Evolutionary conservation across 2,113 vertebrate species (phyloP).

Genomic region (Hyla sarda): DNA sequence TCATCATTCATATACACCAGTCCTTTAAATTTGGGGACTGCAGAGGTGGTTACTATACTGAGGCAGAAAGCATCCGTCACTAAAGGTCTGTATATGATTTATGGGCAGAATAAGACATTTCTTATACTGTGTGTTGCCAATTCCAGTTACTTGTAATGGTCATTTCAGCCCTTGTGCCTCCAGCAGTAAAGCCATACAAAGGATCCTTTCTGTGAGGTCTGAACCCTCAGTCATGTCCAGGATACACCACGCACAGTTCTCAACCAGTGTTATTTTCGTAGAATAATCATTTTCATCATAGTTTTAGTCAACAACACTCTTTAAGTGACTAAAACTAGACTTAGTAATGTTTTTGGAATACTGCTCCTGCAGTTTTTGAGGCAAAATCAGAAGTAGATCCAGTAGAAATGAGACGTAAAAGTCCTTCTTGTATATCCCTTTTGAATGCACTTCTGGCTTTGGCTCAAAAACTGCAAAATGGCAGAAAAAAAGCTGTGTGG

Average conservation of each 20-base stretch:
- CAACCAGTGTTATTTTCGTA: too few relatives aligned
- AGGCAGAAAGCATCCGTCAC: background rate
- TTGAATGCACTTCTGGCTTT: too few relatives aligned
- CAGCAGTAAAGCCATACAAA: constrained; percentile 13
- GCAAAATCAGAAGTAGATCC: too few relatives aligned
- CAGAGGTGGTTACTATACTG: background rate
- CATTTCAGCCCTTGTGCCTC: background rate
- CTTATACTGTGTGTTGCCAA: background rate
- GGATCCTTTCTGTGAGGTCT: background rate
- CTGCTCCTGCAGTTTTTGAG: too few relatives aligned
- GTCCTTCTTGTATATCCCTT: too few relatives aligned
- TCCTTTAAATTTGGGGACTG: background rate
- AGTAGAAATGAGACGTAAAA: too few relatives aligned
- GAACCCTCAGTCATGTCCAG: background rate
- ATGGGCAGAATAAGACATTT: background rate
- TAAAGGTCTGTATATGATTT: background rate
- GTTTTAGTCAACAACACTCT: too few relatives aligned
- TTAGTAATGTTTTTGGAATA: too few relatives aligned
- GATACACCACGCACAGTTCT: background rate
- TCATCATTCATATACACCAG: background rate
- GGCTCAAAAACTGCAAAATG: too few relatives aligned
- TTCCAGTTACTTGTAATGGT: background rate
- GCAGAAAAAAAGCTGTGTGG: too few relatives aligned
- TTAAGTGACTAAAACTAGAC: too few relatives aligned
- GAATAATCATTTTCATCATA: too few relatives aligned